These are phyloP conservation scores for Proisotoma minuta DNA, from an alignment of 2,888 invertebrate genomes.

Conservation along the genomic window DNA sequence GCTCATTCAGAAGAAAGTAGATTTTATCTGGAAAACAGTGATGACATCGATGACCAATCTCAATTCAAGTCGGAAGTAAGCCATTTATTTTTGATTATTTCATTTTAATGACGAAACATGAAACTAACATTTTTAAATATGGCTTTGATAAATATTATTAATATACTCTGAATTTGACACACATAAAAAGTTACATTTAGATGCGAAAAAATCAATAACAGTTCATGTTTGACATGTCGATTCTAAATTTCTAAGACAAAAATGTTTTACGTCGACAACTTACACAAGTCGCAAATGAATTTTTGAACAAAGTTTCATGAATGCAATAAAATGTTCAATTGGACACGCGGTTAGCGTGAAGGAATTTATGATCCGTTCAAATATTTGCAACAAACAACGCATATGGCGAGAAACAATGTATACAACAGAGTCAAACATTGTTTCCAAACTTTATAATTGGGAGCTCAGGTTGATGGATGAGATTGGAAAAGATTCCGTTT, in stretches of 20 bases:
- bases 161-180: no score
- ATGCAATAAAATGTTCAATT: constrained; percentile 3
- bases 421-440: no score
- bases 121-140: no score
- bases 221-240: no score
- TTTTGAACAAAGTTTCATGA: not conserved
- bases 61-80: constrained; percentile 39
- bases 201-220: no score
- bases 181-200: no score
- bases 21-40: constrained; percentile 22
- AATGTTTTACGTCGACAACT: no score
- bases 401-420: no score
- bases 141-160: no score
- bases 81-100: not conserved
- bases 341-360: constrained; percentile 1
- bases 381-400: not conserved
- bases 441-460: constrained; percentile 8
- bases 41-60: constrained; percentile 30
- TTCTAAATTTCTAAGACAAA: no score
- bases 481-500: not conserved
- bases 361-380: constrained; percentile 6
- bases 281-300: no score
- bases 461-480: constrained; percentile 5
- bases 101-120: no score
- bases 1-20: constrained; percentile 13